phyloP scores from a whole-genome alignment of 1,140 invertebrate species.

The Drosophila sulfurigaster region DNA sequence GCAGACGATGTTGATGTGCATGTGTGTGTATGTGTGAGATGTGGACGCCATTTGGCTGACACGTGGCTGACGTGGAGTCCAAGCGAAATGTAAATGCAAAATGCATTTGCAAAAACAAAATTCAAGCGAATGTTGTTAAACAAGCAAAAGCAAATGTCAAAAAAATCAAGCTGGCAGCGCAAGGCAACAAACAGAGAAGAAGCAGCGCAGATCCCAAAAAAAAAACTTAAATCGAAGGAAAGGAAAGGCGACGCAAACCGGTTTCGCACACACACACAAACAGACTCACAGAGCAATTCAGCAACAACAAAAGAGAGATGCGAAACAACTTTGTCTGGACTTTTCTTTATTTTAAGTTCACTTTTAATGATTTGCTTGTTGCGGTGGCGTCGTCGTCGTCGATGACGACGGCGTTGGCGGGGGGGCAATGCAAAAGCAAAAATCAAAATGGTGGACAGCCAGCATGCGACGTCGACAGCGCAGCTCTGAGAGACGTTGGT shows the following conservation, averaged over 20 bases:
- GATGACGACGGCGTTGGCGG: conserved; percentile 34
- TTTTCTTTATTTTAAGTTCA: conserved; percentile 82
- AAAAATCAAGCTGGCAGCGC: conserved; percentile 20
- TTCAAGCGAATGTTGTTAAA: conserved; percentile 8
- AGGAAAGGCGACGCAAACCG: conserved; percentile 63
- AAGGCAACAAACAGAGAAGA: conserved; percentile 75
- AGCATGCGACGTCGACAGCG: conserved; percentile 38
- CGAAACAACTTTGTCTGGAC: conserved; percentile 74
- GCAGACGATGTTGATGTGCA: not conserved
- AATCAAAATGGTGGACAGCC: conserved; percentile 81
- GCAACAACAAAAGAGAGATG: conserved; percentile 31
- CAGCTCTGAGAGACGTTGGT: conserved; percentile 27
- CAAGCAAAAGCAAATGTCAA: conserved; percentile 1
- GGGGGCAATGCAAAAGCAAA: conserved; percentile 60
- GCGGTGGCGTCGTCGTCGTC: conserved; percentile 47
- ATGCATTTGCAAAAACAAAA: conserved; percentile 19
- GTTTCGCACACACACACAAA: conserved; percentile 50
- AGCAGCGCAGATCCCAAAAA: conserved; percentile 22
- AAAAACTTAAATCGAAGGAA: conserved; percentile 26
- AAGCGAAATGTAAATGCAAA: conserved; percentile 46
- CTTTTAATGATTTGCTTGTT: conserved; percentile 77
- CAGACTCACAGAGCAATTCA: conserved; percentile 14
- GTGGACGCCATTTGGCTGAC: conserved; percentile 78
- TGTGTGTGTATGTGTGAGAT: conserved; percentile 33
- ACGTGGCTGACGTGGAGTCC: conserved; percentile 74